Conservation (phyloP, 2,113 vertebrate species). For the Ophthalmolycus amberensis region DNA sequence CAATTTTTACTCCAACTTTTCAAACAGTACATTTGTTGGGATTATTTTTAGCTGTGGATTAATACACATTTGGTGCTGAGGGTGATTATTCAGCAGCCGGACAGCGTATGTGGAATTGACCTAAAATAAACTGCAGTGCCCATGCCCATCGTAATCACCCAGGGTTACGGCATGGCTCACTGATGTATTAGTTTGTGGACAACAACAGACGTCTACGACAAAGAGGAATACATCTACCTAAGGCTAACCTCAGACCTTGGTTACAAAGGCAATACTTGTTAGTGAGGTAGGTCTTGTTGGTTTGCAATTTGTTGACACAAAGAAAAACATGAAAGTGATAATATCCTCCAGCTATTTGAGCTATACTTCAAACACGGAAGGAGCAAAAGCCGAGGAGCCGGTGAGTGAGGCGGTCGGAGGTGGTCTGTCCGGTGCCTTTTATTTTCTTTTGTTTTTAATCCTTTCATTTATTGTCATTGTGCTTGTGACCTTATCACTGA, state of each 20-base stretch:
- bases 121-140: not conserved
- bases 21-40: not conserved
- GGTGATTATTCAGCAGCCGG: not conserved
- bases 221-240: not conserved
- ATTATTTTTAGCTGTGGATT: not conserved
- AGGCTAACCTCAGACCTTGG: not conserved
- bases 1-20: not conserved
- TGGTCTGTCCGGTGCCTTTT: not conserved
- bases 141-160: not conserved
- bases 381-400: not conserved
- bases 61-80: not conserved
- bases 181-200: not conserved
- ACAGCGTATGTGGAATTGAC: not conserved
- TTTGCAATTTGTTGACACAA: not conserved
- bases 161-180: not conserved
- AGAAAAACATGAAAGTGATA: not conserved
- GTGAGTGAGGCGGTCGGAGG: conserved; percentile 8
- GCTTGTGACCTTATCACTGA: conserved; percentile 69
- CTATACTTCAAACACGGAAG: not conserved
- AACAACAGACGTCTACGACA: not conserved
- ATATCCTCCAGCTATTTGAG: not conserved
- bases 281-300: not conserved
- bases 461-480: conserved; percentile 37
- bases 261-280: not conserved
- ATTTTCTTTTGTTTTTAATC: not conserved